Conservation (phyloP, 2,888 invertebrate genomes). For the Fragum sueziense region DNA sequence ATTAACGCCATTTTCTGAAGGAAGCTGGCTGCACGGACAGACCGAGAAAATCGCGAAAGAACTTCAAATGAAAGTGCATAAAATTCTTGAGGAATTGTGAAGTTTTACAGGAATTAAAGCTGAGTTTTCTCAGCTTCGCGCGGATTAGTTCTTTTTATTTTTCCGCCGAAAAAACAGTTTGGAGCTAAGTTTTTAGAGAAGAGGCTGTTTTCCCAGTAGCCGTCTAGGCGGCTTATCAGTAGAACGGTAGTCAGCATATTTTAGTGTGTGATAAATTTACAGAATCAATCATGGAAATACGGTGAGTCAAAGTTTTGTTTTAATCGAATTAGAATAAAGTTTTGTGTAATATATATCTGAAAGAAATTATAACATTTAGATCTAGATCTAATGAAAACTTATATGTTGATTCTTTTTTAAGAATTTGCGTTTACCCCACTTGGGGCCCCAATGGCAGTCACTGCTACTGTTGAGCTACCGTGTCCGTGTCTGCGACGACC, state of each 20-base stretch:
- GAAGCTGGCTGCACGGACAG: conserved; percentile 44
- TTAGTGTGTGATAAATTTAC: not conserved
- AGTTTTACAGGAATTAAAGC: conserved; percentile 22
- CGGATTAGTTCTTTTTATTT: conserved; percentile 12
- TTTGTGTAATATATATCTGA: no score
- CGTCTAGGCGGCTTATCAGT: conserved; percentile 32
- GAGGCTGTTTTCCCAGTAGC: conserved; percentile 17
- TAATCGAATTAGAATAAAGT: no score
- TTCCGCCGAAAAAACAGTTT: conserved; percentile 1
- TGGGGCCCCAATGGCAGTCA: conserved; percentile 22
- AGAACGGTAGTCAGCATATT: conserved; percentile 14
- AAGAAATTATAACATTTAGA: no score
- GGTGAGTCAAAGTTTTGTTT: no score
- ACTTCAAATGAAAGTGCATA: conserved; percentile 46
- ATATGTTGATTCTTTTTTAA: not conserved
- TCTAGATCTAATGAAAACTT: no score
- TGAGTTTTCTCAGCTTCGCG: conserved; percentile 55
- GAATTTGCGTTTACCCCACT: not conserved
- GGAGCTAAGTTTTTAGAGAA: not conserved
- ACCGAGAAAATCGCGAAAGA: conserved; percentile 12
- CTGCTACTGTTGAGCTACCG: no score
- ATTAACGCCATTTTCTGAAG: conserved; percentile 52
- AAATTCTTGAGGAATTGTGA: conserved; percentile 4
- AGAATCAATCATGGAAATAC: conserved; percentile 45
- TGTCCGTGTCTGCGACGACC: no score